Evolutionary conservation across 2,113 vertebrate species (phyloP), one percentile per base, ranked within the genome.

Genomic region (Indicator indicator): DNA sequence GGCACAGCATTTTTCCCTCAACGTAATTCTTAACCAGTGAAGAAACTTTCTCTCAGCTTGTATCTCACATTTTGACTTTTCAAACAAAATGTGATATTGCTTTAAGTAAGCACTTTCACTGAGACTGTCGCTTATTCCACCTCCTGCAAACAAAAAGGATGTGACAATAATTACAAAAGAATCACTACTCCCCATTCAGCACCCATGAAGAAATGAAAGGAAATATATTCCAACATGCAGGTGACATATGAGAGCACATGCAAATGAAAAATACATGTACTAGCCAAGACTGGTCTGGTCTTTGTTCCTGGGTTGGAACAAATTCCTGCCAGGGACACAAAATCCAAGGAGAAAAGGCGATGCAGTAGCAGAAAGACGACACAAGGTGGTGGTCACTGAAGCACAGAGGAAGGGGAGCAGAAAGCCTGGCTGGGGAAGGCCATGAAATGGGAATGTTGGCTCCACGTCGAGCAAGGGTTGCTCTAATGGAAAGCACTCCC

Each of bases 381-480:
- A 81, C 77, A 55, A 78, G 90, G 94, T 78, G 92, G 92, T 65
- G 86, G 59, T 78, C 88, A 48, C 56, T 24, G 94, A 88, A 93
- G 83, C 55, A 30, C 1, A 0, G 38, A 74, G 80, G 52, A 70
- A 63, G 60, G 13, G 26, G 27, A 78, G 33, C 15, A 5, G 64
- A 88, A 74, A 87, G 60, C 36, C 75, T 9, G 86, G 36, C 14
- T 42, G 38, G 38, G 36, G 60, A 92, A 81, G 9, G 48, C 91
- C 69, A 21, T 50, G 64, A 88, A 91, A 96, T 75, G 88, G 83
- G 88, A 80, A 38, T 73, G 76, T 70, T 91, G 91, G 96, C 93
- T 88, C 60, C 65, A 60, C 40, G 33, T 63, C 7, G 11, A 58
- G 75, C 60, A 36, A 30, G 20, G 62, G 91, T 80, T 88, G 91